phyloP scores from a whole-genome alignment of 2,113 vertebrate species.

The Aleadryas rufinucha region DNA sequence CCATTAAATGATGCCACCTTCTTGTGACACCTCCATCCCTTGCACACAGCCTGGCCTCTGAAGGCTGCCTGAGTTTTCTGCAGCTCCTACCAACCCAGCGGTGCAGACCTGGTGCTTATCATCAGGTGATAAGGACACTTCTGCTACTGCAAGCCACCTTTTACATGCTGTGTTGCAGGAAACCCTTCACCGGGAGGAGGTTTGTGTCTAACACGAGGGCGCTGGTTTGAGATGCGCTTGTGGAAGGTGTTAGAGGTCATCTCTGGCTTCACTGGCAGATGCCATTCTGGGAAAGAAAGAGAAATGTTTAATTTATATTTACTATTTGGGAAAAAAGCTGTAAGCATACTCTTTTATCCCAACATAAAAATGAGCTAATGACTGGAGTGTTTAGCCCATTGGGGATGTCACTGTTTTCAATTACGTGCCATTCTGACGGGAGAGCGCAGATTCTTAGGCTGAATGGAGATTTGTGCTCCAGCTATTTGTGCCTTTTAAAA shows the following conservation, averaged over 20 bases:
- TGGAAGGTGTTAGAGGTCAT: background rate
- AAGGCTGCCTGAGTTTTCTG: background rate
- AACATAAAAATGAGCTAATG: constrained; percentile 71
- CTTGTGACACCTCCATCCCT: background rate
- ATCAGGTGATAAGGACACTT: background rate
- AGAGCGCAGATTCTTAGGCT: constrained; percentile 66
- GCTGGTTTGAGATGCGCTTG: background rate
- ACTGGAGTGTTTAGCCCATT: constrained; percentile 64
- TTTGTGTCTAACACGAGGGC: background rate
- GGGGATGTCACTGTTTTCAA: constrained; percentile 74
- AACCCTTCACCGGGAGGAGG: background rate
- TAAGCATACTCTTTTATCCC: constrained; percentile 60
- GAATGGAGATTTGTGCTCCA: constrained; percentile 70
- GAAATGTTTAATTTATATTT: constrained; percentile 61
- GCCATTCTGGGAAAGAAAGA: constrained; percentile 51
- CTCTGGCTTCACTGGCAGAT: constrained; percentile 54
- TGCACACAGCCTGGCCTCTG: background rate
- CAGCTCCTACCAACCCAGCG: background rate
- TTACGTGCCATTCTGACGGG: constrained; percentile 69
- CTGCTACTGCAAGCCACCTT: background rate
- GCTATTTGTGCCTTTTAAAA: constrained; percentile 74
- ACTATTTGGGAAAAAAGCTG: constrained; percentile 58
- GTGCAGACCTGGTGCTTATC: background rate
- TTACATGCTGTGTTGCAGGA: rapidly evolving
- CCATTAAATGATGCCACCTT: rapidly evolving